A percentile compares a stretch with the other conserved stretches of the same genome.
phyloP scores from a whole-genome alignment of 2,113 vertebrate species.

The Anarrhichthys ocellatus region DNA sequence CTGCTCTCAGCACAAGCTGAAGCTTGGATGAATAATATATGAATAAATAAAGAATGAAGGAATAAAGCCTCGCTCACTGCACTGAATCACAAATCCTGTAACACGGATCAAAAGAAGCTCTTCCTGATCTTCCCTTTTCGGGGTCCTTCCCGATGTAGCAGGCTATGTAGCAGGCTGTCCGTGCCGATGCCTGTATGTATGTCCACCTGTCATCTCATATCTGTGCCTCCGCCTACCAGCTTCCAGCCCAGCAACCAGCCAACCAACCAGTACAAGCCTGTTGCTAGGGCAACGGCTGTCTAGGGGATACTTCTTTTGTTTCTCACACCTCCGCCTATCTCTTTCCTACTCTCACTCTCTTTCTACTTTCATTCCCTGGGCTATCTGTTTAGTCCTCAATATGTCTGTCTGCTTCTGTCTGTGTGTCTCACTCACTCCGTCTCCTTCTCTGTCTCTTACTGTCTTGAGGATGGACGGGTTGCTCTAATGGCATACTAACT shows the following conservation, averaged over 20 bases:
- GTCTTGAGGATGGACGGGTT: neutral
- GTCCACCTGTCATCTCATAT: constrained; percentile 72
- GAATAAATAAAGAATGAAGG: neutral
- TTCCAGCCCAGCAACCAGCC: constrained; percentile 77
- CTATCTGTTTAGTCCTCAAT: constrained; percentile 15
- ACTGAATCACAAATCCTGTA: constrained; percentile 1
- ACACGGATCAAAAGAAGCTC: neutral
- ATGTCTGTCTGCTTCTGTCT: constrained; percentile 9
- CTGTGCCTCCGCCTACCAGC: constrained; percentile 70
- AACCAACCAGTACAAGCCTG: constrained; percentile 81
- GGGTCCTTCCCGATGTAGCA: constrained; percentile 47
- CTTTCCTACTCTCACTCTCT: constrained; percentile 23
- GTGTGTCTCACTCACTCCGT: constrained; percentile 10
- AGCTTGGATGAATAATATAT: neutral
- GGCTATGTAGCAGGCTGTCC: constrained; percentile 37
- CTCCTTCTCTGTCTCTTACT: neutral
- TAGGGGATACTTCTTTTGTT: constrained; percentile 83
- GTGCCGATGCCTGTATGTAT: constrained; percentile 42
- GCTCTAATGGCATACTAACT: neutral
- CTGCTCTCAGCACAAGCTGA: neutral
- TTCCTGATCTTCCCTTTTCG: constrained; percentile 22
- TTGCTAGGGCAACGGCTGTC: constrained; percentile 84
- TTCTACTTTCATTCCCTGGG: constrained; percentile 25
- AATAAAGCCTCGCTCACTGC: neutral
- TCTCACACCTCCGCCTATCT: constrained; percentile 63